A percentile compares a stretch with the other conserved stretches of the same genome.
Conservation (phyloP, 23 tunicate genomes). For the Ciona savignyi region DNA sequence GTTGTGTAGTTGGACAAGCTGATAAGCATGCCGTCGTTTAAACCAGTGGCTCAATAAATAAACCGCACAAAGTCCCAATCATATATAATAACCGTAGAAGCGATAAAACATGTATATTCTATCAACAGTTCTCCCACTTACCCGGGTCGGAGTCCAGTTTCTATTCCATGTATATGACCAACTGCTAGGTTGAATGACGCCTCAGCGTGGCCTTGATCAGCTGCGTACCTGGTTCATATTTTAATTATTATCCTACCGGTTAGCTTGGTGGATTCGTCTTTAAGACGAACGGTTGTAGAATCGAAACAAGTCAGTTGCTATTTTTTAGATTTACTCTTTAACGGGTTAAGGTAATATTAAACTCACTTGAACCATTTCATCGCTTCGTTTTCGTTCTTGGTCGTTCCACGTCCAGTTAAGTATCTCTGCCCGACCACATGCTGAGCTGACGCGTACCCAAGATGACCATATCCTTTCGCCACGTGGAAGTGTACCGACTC, state of each 20-base stretch:
- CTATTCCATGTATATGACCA: constrained; percentile 82
- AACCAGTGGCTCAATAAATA: no score
- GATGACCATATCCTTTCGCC: constrained; percentile 85
- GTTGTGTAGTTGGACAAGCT: no score
- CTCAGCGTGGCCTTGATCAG: constrained; percentile 90
- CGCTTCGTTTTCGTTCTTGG: constrained; percentile 61
- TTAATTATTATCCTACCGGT: no score
- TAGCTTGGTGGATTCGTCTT: no score
- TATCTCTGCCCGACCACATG: constrained; percentile 90
- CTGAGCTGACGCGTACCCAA: constrained; percentile 90
- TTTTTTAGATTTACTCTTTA: no score
- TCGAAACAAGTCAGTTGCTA: no score
- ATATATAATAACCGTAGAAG: no score
- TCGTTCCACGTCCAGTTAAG: constrained; percentile 58
- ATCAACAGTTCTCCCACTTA: neutral
- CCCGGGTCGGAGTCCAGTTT: constrained; percentile 71
- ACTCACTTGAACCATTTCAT: constrained; percentile 94
- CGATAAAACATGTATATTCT: no score
- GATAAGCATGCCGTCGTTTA: no score
- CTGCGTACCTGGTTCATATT: constrained; percentile 87
- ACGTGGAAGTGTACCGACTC: constrained; percentile 84
- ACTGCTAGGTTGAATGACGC: constrained; percentile 87
- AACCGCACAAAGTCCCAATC: no score
- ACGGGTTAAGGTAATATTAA: neutral
- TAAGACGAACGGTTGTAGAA: no score